Base-by-base conservation (phyloP, 2,113 vertebrate genomes). In the Oryzias celebensis region DNA sequence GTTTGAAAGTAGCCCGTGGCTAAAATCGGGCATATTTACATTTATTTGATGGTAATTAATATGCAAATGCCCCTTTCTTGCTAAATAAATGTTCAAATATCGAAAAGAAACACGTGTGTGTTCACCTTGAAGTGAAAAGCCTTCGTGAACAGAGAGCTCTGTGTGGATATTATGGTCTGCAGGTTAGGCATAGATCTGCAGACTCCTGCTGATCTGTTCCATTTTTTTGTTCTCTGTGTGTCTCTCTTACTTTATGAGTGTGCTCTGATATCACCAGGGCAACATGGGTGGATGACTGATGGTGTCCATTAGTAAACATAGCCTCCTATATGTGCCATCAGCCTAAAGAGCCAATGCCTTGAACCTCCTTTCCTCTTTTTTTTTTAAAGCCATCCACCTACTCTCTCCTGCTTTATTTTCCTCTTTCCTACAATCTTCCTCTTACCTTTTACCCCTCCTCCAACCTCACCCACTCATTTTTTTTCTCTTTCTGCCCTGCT, bases 301-400 rank as follows among this genome's bases (percentile, higher is more conserved):
- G 81, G 83, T 67, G 84, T 87, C 88, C 84, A 90, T 90, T 90
- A 90, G 84, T 79, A 87, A 87, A 87, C 85, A 87, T 75, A 83
- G 87, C 77, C 76, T 58, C 76, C 79, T 86, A 77, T 89, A 84
- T 85, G 82, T 86, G 82, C 83, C 82, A 73, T 66, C 16, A 78
- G 85, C 80, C 84, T 80, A 77, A 84, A 87, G 85, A 85, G 73
- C 74, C 85, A 62, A 52, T 60, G 74, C 65, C 71, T 85, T 65
- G 46, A 81, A 76, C 78, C 80, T 68, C 58, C 51, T 43, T 24
- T 58, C 53, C 45, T 16, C 31, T 52, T 23, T 15, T 48, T 17
- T 31, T 3, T 3, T 28, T 13, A 36, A 36, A 36, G 10, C 10
- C 42, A 3, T 52, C 28, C 68, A 59, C 57, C 57, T 53, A 56